Evolutionary conservation across 1,140 invertebrate genomes (phyloP), one percentile per base, ranked within the genome.

Genomic region (Cheumatopsyche charites): DNA sequence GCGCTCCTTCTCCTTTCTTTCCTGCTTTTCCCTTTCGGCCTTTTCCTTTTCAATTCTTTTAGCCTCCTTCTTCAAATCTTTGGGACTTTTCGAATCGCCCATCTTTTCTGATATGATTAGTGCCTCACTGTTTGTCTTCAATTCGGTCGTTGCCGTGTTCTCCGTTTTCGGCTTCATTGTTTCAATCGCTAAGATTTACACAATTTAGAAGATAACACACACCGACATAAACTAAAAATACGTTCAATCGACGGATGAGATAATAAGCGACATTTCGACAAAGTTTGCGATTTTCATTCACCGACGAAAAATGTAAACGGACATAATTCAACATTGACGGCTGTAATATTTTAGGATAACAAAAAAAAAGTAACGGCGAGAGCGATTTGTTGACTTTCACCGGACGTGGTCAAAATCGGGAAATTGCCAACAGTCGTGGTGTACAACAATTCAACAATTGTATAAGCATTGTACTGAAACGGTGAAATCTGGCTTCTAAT

Each of bases 71-170:
- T 85, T 86, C 75, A 83, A 73, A 63, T 86, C 85, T 78, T 82
- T 82, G 45, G 80, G 78, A 23, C 47, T 66, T 77, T 85, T 83
- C n/a, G 80, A 81, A 72, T 84, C 81, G 75, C 85, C 83, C 25
- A 82, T 82, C 73, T 83, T 84, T 74, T 86, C 85, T 73, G 84
- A 83, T 68, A 86, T 76, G 21, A 86, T 86, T 77, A 86, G 83
- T 82, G 81, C 75, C 82, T 82, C 67, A 80, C 80, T 9, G 68
- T 69, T 63, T 58, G 82, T 78, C 69, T 81, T 82, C 62, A 80
- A 72, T 63, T 82, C 82, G 19, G 52, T 55, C 19, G 62, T 61
- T 15, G 69, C 43, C 13, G 71, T 66, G 74, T 75, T 71, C 67
- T 83, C 82, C 68, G 83, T 82, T 77, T 84, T 85, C 45, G 83